These are phyloP conservation scores for Callyntrura guangdongensis DNA, from an alignment of 2,888 invertebrate genomes.

Conservation along the genomic window DNA sequence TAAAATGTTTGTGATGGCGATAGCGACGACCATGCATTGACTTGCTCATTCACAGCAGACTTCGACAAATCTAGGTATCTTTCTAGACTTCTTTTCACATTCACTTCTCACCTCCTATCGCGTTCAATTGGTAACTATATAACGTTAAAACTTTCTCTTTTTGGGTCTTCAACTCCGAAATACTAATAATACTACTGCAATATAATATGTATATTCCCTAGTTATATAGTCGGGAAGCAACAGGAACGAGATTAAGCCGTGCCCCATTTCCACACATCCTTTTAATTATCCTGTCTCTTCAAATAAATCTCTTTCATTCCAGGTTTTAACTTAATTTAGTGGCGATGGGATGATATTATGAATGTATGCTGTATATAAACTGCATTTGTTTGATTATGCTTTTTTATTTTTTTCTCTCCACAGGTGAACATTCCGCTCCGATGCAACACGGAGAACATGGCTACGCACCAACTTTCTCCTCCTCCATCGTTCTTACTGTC, in stretches of 20 bases:
- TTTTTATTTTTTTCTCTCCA: slow-evolving; percentile 77
- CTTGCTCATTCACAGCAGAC: too few species aligned
- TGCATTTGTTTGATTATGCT: slow-evolving; percentile 17
- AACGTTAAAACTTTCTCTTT: background rate
- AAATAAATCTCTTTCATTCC: too few species aligned
- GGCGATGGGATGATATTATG: too few species aligned
- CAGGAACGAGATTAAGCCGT: too few species aligned
- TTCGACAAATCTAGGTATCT: too few species aligned
- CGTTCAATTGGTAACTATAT: background rate
- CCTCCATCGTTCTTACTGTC: slow-evolving; percentile 80
- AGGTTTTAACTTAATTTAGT: too few species aligned
- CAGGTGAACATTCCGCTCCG: slow-evolving; percentile 94
- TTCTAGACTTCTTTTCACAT: background rate
- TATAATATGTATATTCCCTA: too few species aligned
- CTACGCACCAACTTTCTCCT: slow-evolving; percentile 80
- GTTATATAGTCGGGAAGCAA: too few species aligned
- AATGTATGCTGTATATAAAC: background rate
- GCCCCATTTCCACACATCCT: too few species aligned
- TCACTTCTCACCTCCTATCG: background rate
- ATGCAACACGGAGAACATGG: slow-evolving; percentile 89
- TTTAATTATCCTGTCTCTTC: too few species aligned
- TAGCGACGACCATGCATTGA: background rate
- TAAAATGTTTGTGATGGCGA: background rate
- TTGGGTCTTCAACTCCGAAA: too few species aligned
- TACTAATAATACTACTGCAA: too few species aligned